Percentiles rank a stretch among this genome's conserved stretches.
These are phyloP conservation scores for Sepiola atlantica DNA, from an alignment of 2,888 invertebrate species.

Conservation along the genomic window DNA sequence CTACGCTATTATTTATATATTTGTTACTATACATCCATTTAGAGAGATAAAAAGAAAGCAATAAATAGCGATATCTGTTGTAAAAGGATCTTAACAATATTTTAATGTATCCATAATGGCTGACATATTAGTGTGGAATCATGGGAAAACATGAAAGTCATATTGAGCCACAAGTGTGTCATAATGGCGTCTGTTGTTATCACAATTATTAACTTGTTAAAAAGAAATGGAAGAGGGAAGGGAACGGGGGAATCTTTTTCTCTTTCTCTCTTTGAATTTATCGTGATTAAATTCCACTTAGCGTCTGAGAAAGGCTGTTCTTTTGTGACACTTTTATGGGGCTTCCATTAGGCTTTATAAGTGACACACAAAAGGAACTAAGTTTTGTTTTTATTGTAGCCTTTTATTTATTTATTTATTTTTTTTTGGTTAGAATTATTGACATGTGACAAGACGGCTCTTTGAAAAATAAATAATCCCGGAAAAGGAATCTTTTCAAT, in stretches of 20 bases:
- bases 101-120: neutral
- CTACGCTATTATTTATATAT: neutral
- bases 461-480: too few relatives aligned
- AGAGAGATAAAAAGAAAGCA: neutral
- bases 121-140: neutral
- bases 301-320: neutral
- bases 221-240: neutral
- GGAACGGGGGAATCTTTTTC: neutral
- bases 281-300: neutral
- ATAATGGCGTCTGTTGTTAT: neutral
- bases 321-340: neutral
- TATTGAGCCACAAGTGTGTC: slow-evolving; percentile 20
- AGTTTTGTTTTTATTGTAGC: too few relatives aligned
- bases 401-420: too few relatives aligned
- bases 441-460: neutral
- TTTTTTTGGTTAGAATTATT: neutral
- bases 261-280: neutral
- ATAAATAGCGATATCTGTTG: neutral
- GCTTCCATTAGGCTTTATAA: neutral
- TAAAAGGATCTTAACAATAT: neutral
- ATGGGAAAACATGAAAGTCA: neutral
- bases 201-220: slow-evolving; percentile 19
- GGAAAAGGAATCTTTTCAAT: too few relatives aligned
- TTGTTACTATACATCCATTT: neutral
- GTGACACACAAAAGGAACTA: neutral